Evolutionary conservation across 2,888 invertebrate species (phyloP), one percentile per base, ranked within the genome.

Genomic region (Melanotus villosus): DNA sequence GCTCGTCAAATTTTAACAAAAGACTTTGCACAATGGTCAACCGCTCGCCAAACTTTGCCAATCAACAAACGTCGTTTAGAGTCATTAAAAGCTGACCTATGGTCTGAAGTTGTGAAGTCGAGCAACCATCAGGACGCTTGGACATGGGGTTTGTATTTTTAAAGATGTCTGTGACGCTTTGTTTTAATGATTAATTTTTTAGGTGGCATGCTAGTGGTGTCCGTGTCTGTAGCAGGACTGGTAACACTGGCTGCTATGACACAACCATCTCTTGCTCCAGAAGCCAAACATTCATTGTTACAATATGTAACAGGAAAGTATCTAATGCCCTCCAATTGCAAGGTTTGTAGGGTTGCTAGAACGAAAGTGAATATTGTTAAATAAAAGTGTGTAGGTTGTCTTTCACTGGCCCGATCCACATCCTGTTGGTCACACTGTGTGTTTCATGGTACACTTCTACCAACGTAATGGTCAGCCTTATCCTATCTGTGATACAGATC

Each of bases 371-470:
- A 10, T 16, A 23, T 23, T 5, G 18, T 7, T 2, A 9, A 18
- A 10, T 7, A 5, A 38, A 14, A 21, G 3, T 50, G n/a, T 75
- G 10, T 79, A 90, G 86, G 93, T 94, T 75, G 89, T 90, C 76
- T 97, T 97, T 89, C 94, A 95, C 78, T 97, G 97, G 97, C 89
- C 91, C 70, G 96, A 96, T 84, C 96, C 96, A 14, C 92, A 94
- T 79, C 87, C 90, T 10, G 97, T 97, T 19, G 97, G 97, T 43
- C 94, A 93, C 84, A 96, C 96, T 30, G 94, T 96, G 89, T 94
- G 94, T 82, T 97, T 97, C 86, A 92, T 92, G 65, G 93, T 97
- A 76, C 88, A 93, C 88, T 96, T 96, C 87, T 96, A 90, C 87
- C 96, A 96, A 86, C 91, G 96, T 73, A 97, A 97, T 85, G 96